These are phyloP conservation scores for Agonopterix alstromeriana DNA, from an alignment of 2,888 invertebrate genomes.

Conservation along the genomic window DNA sequence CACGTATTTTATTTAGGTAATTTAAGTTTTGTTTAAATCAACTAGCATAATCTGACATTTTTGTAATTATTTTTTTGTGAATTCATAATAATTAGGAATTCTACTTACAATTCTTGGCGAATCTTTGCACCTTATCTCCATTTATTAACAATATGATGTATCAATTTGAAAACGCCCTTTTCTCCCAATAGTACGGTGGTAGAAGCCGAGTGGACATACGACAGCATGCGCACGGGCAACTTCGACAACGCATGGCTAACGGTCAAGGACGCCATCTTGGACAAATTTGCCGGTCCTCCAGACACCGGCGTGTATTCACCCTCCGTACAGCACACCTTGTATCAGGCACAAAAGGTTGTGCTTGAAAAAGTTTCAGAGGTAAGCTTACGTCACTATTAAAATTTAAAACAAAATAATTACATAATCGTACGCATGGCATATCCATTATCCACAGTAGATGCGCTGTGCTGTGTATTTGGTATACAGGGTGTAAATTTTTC, in stretches of 20 bases:
- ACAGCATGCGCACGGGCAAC: conserved; percentile 78
- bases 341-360: conserved; percentile 81
- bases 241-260: conserved; percentile 83
- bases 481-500: no score
- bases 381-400: conserved; percentile 16
- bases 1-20: no score
- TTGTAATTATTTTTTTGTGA: no score
- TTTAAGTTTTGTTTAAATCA: no score
- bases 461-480: no score
- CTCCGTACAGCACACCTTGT: conserved; percentile 87
- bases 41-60: no score
- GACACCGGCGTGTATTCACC: conserved; percentile 84
- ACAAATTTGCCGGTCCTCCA: conserved; percentile 86
- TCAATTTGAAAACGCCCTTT: not conserved
- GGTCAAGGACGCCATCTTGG: conserved; percentile 82
- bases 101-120: no score
- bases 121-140: no score
- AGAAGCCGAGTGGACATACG: conserved; percentile 85
- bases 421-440: no score
- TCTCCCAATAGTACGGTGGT: conserved; percentile 79
- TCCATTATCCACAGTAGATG: no score
- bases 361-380: conserved; percentile 83
- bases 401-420: not conserved
- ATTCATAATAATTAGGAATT: no score
- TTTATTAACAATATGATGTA: no score